Conservation (phyloP, 2,797 vertebrate species). For the Darevskia mixta region DNA sequence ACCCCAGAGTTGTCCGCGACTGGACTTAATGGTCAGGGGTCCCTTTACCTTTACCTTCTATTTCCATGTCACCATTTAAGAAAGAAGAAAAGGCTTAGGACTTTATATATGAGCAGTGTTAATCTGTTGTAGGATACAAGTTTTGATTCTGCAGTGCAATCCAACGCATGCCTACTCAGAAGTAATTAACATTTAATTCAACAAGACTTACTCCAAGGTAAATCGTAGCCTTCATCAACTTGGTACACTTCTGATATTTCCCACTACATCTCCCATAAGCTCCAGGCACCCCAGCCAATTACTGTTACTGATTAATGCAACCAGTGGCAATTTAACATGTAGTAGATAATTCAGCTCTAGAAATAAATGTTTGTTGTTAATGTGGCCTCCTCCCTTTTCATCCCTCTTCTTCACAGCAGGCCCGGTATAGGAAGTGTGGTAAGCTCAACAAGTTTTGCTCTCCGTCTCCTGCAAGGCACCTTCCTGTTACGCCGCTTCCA, state of each 20-base stretch:
- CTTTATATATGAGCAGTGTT: background rate
- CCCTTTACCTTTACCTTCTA: no score
- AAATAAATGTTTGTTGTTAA: constrained; percentile 65
- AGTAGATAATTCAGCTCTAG: constrained; percentile 42
- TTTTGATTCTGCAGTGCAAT: background rate
- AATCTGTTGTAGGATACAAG: background rate
- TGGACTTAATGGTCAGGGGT: no score
- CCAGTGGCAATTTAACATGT: constrained; percentile 59
- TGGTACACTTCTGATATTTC: no score
- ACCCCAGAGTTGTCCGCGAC: no score
- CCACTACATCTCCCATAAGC: no score
- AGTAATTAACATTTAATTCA: background rate
- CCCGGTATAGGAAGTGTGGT: constrained; percentile 72
- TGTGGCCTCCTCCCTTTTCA: constrained; percentile 55
- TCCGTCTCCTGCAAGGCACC: constrained; percentile 64
- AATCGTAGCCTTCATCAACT: no score
- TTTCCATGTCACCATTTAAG: background rate
- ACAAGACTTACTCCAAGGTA: background rate
- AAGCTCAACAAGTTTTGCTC: constrained; percentile 59
- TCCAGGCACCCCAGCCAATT: no score
- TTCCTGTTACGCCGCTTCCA: constrained; percentile 53
- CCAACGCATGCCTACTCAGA: background rate
- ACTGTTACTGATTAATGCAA: background rate
- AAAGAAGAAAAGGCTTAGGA: background rate
- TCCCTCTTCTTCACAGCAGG: constrained; percentile 59